Evolutionary conservation across 2,888 invertebrate species (phyloP).

Genomic region (Pristionchus entomophagus): DNA sequence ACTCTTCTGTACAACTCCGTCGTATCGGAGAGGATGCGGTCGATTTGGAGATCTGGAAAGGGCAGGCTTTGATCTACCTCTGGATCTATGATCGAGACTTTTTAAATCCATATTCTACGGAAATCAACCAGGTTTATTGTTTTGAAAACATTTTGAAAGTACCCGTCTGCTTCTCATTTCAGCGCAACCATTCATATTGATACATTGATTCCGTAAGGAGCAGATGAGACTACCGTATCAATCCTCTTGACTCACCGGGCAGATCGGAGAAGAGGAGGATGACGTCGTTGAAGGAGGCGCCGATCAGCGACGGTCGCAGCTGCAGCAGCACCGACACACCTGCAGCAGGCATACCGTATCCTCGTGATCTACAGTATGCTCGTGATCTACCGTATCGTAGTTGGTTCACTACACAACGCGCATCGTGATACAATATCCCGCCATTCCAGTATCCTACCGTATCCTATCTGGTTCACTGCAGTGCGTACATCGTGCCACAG

Average conservation of each 20-base stretch:
- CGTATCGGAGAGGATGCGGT: constrained; percentile 63
- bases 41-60: constrained; percentile 63
- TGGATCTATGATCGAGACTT: background rate
- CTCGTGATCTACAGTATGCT: too few relatives aligned
- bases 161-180: too few relatives aligned
- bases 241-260: constrained; percentile 80
- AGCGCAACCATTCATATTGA: too few relatives aligned
- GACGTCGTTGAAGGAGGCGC: constrained; percentile 97
- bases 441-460: too few relatives aligned
- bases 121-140: too few relatives aligned
- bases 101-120: too few relatives aligned
- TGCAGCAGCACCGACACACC: constrained; percentile 89
- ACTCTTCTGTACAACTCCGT: constrained; percentile 54
- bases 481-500: too few relatives aligned
- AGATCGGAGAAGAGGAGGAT: constrained; percentile 98
- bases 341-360: background rate
- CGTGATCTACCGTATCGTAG: background rate
- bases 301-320: constrained; percentile 86
- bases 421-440: too few relatives aligned
- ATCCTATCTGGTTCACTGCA: too few relatives aligned
- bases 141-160: too few relatives aligned
- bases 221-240: constrained; percentile 17
- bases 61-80: background rate
- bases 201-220: too few relatives aligned
- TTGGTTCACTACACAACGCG: too few relatives aligned